phyloP scores from a whole-genome alignment of 2,888 invertebrate species.

The Phytoseiulus persimilis region DNA sequence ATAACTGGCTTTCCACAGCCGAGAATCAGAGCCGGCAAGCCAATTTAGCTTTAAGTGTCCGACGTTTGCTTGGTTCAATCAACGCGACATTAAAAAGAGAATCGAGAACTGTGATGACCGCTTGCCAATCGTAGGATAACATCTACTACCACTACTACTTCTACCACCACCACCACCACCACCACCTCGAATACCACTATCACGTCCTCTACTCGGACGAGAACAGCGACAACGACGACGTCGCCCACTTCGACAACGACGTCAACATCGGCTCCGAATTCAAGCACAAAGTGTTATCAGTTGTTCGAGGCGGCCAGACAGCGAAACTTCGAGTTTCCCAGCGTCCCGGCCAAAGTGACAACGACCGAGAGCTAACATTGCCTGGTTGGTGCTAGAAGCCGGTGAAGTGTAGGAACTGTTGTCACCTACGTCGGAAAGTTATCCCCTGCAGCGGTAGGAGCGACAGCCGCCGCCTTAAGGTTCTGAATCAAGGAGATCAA shows the following conservation, averaged over 20 bases:
- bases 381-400: background rate
- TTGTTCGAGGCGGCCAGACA: background rate
- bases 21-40: slow-evolving; percentile 15
- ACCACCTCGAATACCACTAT: background rate
- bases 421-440: background rate
- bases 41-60: slow-evolving; percentile 8
- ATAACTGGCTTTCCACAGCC: slow-evolving; percentile 14
- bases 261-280: background rate
- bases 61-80: slow-evolving; percentile 14
- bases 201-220: background rate
- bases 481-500: background rate
- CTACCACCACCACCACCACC: background rate
- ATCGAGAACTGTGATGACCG: background rate
- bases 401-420: background rate
- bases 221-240: background rate
- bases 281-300: background rate
- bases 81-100: background rate
- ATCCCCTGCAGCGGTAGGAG: background rate
- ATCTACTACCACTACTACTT: background rate
- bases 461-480: background rate
- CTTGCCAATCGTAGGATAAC: background rate
- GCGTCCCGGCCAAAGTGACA: background rate
- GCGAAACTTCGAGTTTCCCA: background rate
- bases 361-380: background rate
- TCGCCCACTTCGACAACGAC: background rate